Conservation (phyloP, 2,888 invertebrate species). For the Acleris cristana region DNA sequence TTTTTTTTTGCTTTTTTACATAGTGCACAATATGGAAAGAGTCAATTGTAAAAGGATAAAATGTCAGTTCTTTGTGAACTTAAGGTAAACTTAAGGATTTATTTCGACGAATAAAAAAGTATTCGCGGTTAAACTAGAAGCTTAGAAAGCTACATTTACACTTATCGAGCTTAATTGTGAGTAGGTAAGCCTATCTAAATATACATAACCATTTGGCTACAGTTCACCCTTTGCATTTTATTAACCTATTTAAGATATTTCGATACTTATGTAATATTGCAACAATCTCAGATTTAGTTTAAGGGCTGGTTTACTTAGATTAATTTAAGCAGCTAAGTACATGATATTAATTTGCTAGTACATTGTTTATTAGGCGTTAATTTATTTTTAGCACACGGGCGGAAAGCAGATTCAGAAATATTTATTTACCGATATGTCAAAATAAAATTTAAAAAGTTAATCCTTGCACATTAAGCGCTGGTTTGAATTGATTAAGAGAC, state of each 20-base stretch:
- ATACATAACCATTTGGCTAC: constrained; percentile 26
- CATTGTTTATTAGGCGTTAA: background rate
- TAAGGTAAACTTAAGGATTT: no score
- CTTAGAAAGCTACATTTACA: constrained; percentile 13
- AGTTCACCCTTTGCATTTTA: background rate
- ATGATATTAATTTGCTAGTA: constrained; percentile 18
- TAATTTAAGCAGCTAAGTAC: constrained; percentile 4
- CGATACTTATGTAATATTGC: background rate
- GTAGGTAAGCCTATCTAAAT: constrained; percentile 18
- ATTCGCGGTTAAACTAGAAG: constrained; percentile 9
- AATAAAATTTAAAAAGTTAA: no score
- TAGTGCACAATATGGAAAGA: no score
- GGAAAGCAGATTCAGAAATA: no score
- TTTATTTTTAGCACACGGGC: background rate
- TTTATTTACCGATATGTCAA: no score
- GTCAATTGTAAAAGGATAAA: no score
- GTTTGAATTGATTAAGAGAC: no score
- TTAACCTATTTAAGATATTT: background rate
- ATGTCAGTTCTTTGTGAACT: no score
- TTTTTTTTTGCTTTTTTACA: no score
- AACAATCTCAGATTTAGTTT: constrained; percentile 27
- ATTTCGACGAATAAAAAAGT: background rate
- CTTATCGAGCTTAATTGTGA: constrained; percentile 34
- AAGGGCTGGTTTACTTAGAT: constrained; percentile 20
- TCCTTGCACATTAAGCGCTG: no score